These are phyloP conservation scores for Mesorhabditis spiculigera DNA, from an alignment of 2,888 invertebrate species.

Conservation along the genomic window DNA sequence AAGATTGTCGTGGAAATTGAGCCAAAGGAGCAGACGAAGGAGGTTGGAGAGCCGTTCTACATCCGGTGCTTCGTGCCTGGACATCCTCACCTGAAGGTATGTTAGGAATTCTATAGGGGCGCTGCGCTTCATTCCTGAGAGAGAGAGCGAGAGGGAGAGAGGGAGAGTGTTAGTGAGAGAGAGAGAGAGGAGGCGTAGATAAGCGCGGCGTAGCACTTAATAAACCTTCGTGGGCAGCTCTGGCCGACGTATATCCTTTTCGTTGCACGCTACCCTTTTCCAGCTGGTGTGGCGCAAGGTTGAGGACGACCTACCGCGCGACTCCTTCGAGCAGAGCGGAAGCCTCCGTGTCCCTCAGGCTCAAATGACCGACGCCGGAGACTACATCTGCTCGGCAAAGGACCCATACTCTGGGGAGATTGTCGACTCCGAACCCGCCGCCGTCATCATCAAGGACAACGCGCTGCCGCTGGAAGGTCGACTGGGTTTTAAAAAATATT, in stretches of 20 bases:
- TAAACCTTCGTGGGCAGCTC: too few relatives aligned
- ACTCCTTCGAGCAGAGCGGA: conserved; percentile 27
- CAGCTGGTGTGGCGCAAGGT: conserved; percentile 28
- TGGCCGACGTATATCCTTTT: neutral
- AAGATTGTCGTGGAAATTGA: conserved; percentile 28
- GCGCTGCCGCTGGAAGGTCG: neutral
- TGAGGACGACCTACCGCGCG: conserved; percentile 21
- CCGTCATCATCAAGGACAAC: conserved; percentile 23
- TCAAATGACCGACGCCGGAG: conserved; percentile 44
- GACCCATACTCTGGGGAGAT: conserved; percentile 40
- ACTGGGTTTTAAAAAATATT: too few relatives aligned
- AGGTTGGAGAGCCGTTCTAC: conserved; percentile 68
- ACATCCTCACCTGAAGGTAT: conserved; percentile 30
- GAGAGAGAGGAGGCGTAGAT: too few relatives aligned
- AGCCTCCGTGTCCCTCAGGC: conserved; percentile 28
- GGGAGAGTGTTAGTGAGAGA: too few relatives aligned
- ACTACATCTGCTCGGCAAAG: conserved; percentile 51
- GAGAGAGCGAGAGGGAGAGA: too few relatives aligned
- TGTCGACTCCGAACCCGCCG: conserved; percentile 47
- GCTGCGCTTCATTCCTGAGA: conserved; percentile 6
- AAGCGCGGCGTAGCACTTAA: too few relatives aligned
- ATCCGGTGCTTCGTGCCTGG: conserved; percentile 65
- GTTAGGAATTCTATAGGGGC: conserved; percentile 4
- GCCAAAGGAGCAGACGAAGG: conserved; percentile 69
- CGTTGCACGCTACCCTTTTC: neutral